Base-by-base conservation (phyloP, 1,140 invertebrate species). In the Drosophila setifemur region DNA sequence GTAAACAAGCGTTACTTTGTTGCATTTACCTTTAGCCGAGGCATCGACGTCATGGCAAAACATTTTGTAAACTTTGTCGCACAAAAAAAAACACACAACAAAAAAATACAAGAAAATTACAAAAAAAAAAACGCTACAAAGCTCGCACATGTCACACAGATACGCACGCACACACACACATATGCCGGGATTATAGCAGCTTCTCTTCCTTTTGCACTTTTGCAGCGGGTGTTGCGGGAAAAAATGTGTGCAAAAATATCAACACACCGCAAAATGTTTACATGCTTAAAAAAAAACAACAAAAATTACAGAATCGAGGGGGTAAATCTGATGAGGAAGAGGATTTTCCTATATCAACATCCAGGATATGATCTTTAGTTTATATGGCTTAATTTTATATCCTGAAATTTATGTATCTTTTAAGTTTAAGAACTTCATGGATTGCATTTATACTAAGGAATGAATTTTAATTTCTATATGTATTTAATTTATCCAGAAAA, bases 191-290 rank as follows among this genome's bases (percentile, higher is more conserved):
- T 37, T 53, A 54, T 14, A 40, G 9, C 25, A 21, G 11, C 29
- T 16, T 35, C 16, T 11, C 7, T n/a, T 9, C 18, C 9, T 18
- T 14, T 9, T 12, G 12, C 25, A 28, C 53, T 28, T n/a, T n/a
- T n/a, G 19, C 44, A 43, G 26, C 29, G 37, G 26, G 43, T 35
- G 21, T 23, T 40, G 14, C n/a, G n/a, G n/a, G 21, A 2, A 23
- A 23, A 5, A 2, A 5, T 23, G 21, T 23, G 21, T 25, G 16
- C 33, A n/a, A 47, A 70, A 67, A 50, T 72, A 72, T 67, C 71
- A 53, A 57, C 50, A 42, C 12, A 53, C 60, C 52, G 69, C 50
- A 49, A 45, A 70, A 67, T 79, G 64, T 81, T 81, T 81, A 81
- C 76, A 71, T 81, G 76, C 45, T 47, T 31, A 49, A 54, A 75